phyloP scores from a whole-genome alignment of 1,140 invertebrate genomes.

The Drosophila baimaii region DNA sequence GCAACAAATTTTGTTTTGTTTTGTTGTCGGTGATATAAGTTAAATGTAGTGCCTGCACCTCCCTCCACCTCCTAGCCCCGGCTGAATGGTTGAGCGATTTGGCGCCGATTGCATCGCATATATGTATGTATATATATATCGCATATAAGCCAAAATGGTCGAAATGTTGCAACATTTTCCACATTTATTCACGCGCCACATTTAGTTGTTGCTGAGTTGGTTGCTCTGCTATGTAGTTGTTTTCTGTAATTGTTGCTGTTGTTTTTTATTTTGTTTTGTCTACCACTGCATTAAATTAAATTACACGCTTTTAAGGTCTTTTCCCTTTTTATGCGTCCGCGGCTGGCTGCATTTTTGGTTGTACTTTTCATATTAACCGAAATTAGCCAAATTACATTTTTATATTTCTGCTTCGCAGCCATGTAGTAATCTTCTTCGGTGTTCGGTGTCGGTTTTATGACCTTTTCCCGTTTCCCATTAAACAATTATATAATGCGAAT shows the following conservation, averaged over 20 bases:
- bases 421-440: conserved; percentile 34
- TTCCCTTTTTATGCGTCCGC: conserved; percentile 45
- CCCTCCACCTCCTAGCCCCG: not conserved
- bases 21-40: conserved; percentile 61
- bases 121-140: conserved; percentile 15
- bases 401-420: conserved; percentile 22
- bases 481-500: conserved; percentile 45
- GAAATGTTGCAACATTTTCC: conserved; percentile 65
- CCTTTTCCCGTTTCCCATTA: conserved; percentile 39
- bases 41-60: conserved; percentile 30
- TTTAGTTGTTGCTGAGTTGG: conserved; percentile 37
- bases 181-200: conserved; percentile 63
- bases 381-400: conserved; percentile 61
- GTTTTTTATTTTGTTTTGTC: conserved; percentile 26
- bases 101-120: conserved; percentile 57
- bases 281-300: conserved; percentile 61
- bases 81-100: conserved; percentile 58
- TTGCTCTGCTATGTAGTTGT: not conserved
- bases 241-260: conserved; percentile 39
- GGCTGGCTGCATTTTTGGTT: conserved; percentile 49
- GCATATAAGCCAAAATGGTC: conserved; percentile 56
- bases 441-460: conserved; percentile 40
- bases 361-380: conserved; percentile 53
- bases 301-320: conserved; percentile 60
- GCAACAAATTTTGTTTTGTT: conserved; percentile 58